Conservation (phyloP, 1,140 invertebrate genomes). For the Stenopsyche tienmushanensis region DNA sequence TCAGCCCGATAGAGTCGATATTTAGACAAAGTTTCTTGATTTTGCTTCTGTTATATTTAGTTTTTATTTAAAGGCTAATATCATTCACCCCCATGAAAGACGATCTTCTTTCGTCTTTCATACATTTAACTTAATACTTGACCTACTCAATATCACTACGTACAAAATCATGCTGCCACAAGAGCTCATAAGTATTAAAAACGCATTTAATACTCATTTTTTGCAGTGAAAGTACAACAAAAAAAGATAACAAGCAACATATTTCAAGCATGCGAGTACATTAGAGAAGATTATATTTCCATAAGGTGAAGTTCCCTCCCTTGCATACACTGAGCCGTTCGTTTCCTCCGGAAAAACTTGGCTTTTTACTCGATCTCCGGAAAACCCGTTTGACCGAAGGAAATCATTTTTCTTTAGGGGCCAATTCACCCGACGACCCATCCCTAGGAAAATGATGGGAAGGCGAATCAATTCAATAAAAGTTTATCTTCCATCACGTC, state of each 20-base stretch:
- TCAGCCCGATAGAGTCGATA: too few species aligned
- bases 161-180: too few species aligned
- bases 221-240: too few species aligned
- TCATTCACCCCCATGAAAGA: too few species aligned
- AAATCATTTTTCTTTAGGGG: not conserved
- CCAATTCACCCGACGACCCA: not conserved
- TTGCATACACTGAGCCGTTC: not conserved
- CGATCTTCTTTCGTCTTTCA: too few species aligned
- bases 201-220: too few species aligned
- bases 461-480: conserved; percentile 11
- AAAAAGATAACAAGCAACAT: not conserved
- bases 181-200: too few species aligned
- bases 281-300: not conserved
- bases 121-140: too few species aligned
- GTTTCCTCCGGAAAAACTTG: not conserved
- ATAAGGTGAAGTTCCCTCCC: not conserved
- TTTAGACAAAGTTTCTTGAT: too few species aligned
- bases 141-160: too few species aligned
- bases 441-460: not conserved
- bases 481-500: conserved; percentile 13
- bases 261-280: not conserved
- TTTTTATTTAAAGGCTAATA: too few species aligned
- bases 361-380: not conserved
- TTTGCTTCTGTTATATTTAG: too few species aligned
- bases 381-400: conserved; percentile 5